phyloP scores from a whole-genome alignment of 2,113 vertebrate species.

The Lepus europaeus region DNA sequence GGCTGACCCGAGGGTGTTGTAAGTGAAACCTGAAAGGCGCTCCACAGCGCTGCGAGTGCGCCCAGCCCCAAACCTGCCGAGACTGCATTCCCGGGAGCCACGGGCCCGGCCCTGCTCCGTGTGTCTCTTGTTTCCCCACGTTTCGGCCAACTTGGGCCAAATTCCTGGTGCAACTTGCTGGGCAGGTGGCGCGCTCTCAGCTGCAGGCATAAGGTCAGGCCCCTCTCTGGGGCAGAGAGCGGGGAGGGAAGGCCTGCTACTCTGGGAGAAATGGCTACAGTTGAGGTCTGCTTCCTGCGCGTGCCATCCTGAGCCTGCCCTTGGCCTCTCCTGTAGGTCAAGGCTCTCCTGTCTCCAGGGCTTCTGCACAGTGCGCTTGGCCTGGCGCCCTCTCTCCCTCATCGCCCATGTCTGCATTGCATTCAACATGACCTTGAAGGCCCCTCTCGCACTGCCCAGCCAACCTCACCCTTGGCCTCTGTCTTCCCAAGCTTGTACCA shows the following conservation, averaged over 20 bases:
- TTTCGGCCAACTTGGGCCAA: not conserved
- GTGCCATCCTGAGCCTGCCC: no score
- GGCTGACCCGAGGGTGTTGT: not conserved
- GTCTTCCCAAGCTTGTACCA: not conserved
- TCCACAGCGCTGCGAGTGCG: not conserved
- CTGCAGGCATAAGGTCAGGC: fast-evolving
- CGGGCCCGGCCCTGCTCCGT: not conserved
- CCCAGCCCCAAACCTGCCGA: not conserved
- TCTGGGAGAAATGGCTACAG: not conserved
- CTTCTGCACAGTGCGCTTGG: no score
- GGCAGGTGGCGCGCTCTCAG: not conserved
- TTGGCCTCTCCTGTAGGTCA: not conserved
- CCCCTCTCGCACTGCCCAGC: not conserved
- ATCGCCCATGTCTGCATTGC: not conserved
- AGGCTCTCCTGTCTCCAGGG: not conserved
- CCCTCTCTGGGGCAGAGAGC: not conserved
- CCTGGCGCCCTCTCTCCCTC: not conserved
- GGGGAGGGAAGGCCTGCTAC: not conserved
- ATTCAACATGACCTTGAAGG: not conserved
- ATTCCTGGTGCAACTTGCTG: not conserved
- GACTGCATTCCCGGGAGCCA: not conserved
- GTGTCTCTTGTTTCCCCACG: not conserved
- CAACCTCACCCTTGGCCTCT: not conserved
- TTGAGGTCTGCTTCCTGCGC: fast-evolving
- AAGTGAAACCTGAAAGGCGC: not conserved